Base-by-base conservation (phyloP, 2,113 vertebrate genomes). In the Misgurnus anguillicaudatus region DNA sequence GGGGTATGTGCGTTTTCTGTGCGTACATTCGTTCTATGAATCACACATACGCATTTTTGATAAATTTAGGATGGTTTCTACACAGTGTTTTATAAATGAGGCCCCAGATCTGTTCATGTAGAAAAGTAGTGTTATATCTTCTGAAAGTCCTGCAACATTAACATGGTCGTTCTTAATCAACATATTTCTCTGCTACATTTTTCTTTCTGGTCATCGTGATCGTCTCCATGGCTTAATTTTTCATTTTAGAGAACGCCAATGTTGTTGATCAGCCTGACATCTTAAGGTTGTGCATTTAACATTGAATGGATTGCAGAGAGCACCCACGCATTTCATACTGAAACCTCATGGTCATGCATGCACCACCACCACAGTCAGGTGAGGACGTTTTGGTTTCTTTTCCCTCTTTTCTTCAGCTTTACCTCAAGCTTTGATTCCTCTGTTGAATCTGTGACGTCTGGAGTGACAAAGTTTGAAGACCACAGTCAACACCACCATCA, bases 371-470 rank as follows among this genome's bases (percentile, higher is more conserved):
- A 11, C 41, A 36, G 39, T 62, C 71, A 61, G 71, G 39, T 61
- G 71, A 61, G 41, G 61, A 19, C 13, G 63, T 42, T 62, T 66
- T 66, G 61, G 72, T 69, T 45, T 77, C 39, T 66, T 68, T 82
- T 47, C 6, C 63, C 16, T 63, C 60, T 38, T 31, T 31, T 53
- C n/a, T 66, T 61, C 38, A 19, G 61, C 57, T 21, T 45, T 57
- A 58, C 13, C 65, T 85, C 45, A 93, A 0, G 90, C 92, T 0
- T 65, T 90, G 66, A 91, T 92, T 68, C 89, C 86, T 10, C 85
- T 82, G 73, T 9, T 85, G 69, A 72, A 82, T 17, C 87, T 87
- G 0, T 67, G 81, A 70, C 70, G 91, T 71, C 83, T 88, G 0
- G 71, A 71, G 11, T 81, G 86, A 47, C 85, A 90, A 39, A 87